Percentiles rank a stretch among this genome's conserved stretches.
Evolutionary conservation across 2,888 invertebrate species (phyloP).

Genomic region (Metacarcinus magister): DNA sequence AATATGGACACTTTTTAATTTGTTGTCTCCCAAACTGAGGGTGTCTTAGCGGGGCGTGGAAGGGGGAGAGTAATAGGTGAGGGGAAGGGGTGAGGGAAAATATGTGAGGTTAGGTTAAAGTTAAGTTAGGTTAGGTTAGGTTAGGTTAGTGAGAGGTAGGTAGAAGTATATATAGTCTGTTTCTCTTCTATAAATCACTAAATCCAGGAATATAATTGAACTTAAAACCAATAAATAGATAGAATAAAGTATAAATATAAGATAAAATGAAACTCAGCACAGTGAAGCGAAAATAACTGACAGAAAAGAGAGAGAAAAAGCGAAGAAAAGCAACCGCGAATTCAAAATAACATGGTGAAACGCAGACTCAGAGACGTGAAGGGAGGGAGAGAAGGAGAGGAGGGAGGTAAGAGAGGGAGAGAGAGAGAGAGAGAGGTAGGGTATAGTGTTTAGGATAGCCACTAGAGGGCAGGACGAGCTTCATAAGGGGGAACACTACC

Average conservation of each 20-base stretch:
- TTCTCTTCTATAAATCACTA: too few species aligned
- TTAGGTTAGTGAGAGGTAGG: too few species aligned
- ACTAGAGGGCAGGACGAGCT: neutral
- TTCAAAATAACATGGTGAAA: neutral
- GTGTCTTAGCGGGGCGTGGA: neutral
- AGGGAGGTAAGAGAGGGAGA: neutral
- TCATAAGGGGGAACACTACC: neutral
- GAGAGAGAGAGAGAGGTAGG: neutral
- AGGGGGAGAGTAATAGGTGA: slow-evolving; percentile 7
- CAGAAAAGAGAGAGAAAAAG: neutral
- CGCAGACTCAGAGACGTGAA: too few species aligned
- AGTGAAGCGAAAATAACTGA: neutral
- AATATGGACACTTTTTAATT: neutral
- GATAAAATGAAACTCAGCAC: neutral
- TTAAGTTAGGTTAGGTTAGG: too few species aligned
- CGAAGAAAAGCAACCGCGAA: neutral
- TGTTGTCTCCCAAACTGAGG: slow-evolving; percentile 6
- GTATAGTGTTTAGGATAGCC: neutral
- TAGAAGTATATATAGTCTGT: too few species aligned
- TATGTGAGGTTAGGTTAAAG: neutral
- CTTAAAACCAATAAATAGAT: too few species aligned
- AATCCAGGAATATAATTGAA: too few species aligned
- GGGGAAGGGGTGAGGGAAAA: neutral
- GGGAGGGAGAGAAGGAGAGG: neutral
- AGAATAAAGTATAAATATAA: too few species aligned